These are phyloP conservation scores for Tenthredo scrophulariae DNA, from an alignment of 2,888 invertebrate species.

Conservation along the genomic window DNA sequence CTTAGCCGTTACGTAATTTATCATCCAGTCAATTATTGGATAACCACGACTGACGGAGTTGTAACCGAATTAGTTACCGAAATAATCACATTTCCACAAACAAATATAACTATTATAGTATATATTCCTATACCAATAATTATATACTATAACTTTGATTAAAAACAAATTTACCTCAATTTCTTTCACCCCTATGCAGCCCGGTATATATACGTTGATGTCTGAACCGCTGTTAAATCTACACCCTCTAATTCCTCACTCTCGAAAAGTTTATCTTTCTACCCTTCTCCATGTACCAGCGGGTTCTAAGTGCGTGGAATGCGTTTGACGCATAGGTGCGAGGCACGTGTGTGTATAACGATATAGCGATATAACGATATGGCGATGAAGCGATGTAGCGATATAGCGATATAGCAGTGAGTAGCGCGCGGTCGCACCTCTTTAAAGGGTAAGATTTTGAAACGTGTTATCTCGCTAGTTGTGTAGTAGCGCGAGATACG, in stretches of 20 bases:
- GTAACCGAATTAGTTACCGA: conserved; percentile 53
- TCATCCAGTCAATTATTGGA: conserved; percentile 56
- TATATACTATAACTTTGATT: not conserved
- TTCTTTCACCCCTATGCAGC: not conserved
- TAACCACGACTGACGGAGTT: conserved; percentile 53
- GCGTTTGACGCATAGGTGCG: conserved; percentile 25
- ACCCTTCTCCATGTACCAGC: not conserved
- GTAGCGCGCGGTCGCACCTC: not conserved
- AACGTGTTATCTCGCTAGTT: conserved; percentile 28
- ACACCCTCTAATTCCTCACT: not conserved
- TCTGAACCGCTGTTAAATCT: not conserved
- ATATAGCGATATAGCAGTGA: not conserved
- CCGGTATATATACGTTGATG: not conserved
- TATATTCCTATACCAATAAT: not conserved
- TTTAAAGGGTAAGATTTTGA: conserved; percentile 7
- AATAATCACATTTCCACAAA: conserved; percentile 44
- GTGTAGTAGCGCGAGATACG: not conserved
- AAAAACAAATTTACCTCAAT: not conserved
- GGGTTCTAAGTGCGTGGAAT: conserved; percentile 11
- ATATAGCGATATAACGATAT: not conserved
- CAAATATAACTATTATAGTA: not conserved
- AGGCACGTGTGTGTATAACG: not conserved
- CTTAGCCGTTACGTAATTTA: conserved; percentile 50
- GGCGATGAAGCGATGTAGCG: not conserved
- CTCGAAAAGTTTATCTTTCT: not conserved